phyloP scores from a whole-genome alignment of 2,113 vertebrate species.

The Oncorhynchus gorbuscha region DNA sequence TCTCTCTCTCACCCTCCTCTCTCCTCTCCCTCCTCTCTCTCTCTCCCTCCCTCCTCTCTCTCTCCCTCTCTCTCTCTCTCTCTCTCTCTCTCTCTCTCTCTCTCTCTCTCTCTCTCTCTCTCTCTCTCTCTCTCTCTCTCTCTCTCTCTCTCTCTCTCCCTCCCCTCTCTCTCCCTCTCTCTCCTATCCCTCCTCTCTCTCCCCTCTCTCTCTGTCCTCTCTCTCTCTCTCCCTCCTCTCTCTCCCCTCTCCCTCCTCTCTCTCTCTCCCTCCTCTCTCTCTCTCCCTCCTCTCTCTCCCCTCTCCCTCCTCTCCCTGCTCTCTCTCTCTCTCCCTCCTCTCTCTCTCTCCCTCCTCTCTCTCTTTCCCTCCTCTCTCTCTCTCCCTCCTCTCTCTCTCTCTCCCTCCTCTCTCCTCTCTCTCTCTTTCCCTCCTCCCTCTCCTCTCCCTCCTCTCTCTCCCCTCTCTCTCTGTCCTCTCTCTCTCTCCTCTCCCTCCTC shows the following conservation, averaged over 20 bases:
- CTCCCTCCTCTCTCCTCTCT: fast-evolving
- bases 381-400: no score
- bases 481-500: fast-evolving
- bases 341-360: fast-evolving
- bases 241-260: fast-evolving
- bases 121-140: no score
- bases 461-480: fast-evolving
- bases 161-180: no score
- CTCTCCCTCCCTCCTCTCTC: no score
- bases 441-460: fast-evolving
- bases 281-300: fast-evolving
- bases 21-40: fast-evolving
- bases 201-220: no score
- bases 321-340: fast-evolving
- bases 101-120: no score
- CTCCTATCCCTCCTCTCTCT: no score
- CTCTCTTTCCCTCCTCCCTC: fast-evolving
- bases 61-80: no score
- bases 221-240: no score
- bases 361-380: fast-evolving
- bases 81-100: no score
- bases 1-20: fast-evolving
- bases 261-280: fast-evolving
- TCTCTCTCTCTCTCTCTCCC: no score
- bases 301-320: fast-evolving